Base-by-base conservation (phyloP, 2,113 vertebrate genomes). In the Emydocephalus ijimae region DNA sequence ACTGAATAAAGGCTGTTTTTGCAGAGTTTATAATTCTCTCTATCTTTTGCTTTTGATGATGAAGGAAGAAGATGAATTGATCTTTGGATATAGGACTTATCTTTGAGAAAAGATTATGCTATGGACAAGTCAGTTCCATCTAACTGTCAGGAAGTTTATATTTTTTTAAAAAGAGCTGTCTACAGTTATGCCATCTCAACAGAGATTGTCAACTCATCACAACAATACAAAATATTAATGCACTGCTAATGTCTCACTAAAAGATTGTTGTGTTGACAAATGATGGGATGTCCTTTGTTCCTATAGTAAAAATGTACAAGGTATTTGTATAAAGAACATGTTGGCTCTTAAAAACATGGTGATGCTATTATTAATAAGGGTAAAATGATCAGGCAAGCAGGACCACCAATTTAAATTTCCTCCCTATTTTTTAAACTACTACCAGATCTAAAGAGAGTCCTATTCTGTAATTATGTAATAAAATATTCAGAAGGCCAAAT, bases 201-300 rank as follows among this genome's bases (percentile, higher is more conserved):
- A 95, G 98, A 99, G 97, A 99, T 98, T 96, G 99, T 99, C 97
- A 99, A 98, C 97, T 99, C 98, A 95, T 98, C 99, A 98, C 99
- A 97, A 98, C 96, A 99, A 99, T 99, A 98, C 98, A 98, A 99
- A 98, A 98, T 98, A 98, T 98, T 98, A 99, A 98, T 98, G 98
- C 98, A 98, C 98, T 98, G 98, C 98, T 98, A 98, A 97, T 91
- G 96, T 98, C 97, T 98, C 96, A 96, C 94, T 98, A 98, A 98
- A 97, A 98, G 97, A 97, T 97, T 97, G 98, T 98, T 98, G 98
- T 98, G 97, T 98, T 99, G 98, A 98, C 97, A 98, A 99, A 98
- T 98, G 98, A 97, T 97, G 96, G 97, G 96, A 95, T 93, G 95
- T 93, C 94, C 94, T 96, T 97, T 95, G 90, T n/a, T 93, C 96